Evolutionary conservation across 37 sponge, comb jelly and placozoan genomes (phyloP), one percentile per base, ranked within the genome.

Genomic region (Axinella damicornis): DNA sequence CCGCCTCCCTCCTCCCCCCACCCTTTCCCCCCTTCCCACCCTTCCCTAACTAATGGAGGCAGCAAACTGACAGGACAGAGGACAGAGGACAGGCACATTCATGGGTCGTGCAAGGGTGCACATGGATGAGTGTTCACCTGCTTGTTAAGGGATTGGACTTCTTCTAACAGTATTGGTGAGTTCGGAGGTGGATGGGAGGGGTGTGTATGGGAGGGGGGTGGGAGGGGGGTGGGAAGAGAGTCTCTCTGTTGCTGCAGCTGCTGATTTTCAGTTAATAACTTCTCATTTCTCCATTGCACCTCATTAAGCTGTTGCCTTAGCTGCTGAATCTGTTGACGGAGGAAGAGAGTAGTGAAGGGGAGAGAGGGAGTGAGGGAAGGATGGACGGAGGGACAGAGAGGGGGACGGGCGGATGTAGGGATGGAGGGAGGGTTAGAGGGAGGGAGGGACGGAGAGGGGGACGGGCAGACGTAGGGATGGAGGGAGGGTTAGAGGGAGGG

Each of bases 321-420:
- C 22, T 77, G 78, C 21, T 60, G 53, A 14, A 77, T 63, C 78
- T 77, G 41, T 6, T 11, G 53, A 46, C 53, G 53, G 73, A 72
- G 73, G 53, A 52, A 64, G 53, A 25, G 60, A 41, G 77, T n/a
- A 5, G 53, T 57, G 60, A 34, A 24, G 20, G 71, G 31, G 82
- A 64, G 66, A 64, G 71, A 69, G 71, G 53, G 71, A 24, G 58
- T 32, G 82, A 69, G 66, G 37, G 82, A 81, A 52, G 28, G 58
- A 64, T 57, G n/a, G 71, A n/a, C 24, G 24, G 61, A 27, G 60
- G 34, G 60, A 76, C n/a, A n/a, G 71, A 24, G 58, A 34, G 82
- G 53, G 66, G 37, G 82, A 81, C 52, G 28, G 58, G 38, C 58
- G n/a, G 71, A n/a, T 17, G 24, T 34, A 27, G 60, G 34, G 53